Base-by-base conservation (phyloP, 2,113 vertebrate genomes). In the Lampris megalopsis region DNA sequence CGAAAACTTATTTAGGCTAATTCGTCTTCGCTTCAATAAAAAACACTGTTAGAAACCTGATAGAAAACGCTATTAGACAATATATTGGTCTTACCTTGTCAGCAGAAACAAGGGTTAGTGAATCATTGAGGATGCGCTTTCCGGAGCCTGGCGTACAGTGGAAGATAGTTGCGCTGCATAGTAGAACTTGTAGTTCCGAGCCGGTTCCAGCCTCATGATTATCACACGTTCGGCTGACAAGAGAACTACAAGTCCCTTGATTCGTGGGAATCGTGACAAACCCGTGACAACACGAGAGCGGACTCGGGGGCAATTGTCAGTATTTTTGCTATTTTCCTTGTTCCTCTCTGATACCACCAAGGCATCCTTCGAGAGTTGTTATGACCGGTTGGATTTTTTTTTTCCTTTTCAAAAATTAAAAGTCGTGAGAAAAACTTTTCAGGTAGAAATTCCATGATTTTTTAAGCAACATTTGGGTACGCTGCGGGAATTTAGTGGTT, bases 111-210 rank as follows among this genome's bases (percentile, higher is more conserved):
- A 63, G 11, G 40, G 3, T 80, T 69, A 58, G 0, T 13, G 10
- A 86, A 48, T 73, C 45, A 60, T 53, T 65, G 79, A 37, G 78
- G 76, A 88, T 88, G 77, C 68, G 65, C 71, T 6, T 75, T 49
- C 53, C 40, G 35, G 45, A 47, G 36, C 11, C 42, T 24, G 1
- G 37, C n/a, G 68, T 81, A 75, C 40, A 40, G 75, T 73, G 61
- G 9, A 42, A 62, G 73, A 49, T 65, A 56, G 2, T 42, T 85
- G 80, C 74, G 83, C 64, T 0, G 4, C 2, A 36, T 48, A 1
- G 3, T n/a, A 4, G 41, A 38, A 3, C 49, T 63, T 85, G 93
- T 92, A 93, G 92, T 94, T 90, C 49, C 9, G 1, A 13, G 0
- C 1, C 0, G 53, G 42, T 52, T 7, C 0, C 0, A 6, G 35